Conservation (phyloP, 2,888 invertebrate genomes). For the Ectemnius cavifrons region DNA sequence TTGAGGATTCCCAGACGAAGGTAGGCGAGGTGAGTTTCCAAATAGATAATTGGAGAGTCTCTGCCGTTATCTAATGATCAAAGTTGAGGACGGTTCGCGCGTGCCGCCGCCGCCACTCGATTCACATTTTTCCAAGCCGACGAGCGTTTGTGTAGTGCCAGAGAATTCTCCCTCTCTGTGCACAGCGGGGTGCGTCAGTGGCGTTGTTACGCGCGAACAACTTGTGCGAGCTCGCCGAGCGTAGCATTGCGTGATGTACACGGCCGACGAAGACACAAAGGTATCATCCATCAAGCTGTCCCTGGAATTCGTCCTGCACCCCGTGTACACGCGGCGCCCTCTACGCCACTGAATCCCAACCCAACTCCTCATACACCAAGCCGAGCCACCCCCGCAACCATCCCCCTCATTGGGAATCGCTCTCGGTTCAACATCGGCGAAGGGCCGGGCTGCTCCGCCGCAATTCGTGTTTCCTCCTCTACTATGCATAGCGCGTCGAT, state of each 20-base stretch:
- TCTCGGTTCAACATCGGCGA: slow-evolving; percentile 10
- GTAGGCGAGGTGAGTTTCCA: too few relatives aligned
- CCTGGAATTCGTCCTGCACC: slow-evolving; percentile 51
- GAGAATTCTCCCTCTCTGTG: too few relatives aligned
- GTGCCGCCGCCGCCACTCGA: too few relatives aligned
- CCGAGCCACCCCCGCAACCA: neutral
- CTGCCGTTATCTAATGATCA: too few relatives aligned
- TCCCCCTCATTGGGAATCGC: slow-evolving; percentile 17
- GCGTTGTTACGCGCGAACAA: slow-evolving; percentile 12
- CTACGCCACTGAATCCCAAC: slow-evolving; percentile 17
- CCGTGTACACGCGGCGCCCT: slow-evolving; percentile 41
- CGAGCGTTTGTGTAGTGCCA: too few relatives aligned
- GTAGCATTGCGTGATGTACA: slow-evolving; percentile 18
- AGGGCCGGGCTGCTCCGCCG: slow-evolving; percentile 1
- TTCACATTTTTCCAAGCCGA: too few relatives aligned
- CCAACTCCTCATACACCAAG: slow-evolving; percentile 25
- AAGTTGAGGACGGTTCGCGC: too few relatives aligned
- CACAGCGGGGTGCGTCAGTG: neutral
- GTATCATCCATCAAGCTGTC: slow-evolving; percentile 64
- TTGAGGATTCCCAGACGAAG: too few relatives aligned
- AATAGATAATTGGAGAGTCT: too few relatives aligned
- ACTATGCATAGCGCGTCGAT: slow-evolving; percentile 39
- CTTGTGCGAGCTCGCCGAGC: slow-evolving; percentile 20
- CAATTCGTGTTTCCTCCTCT: slow-evolving; percentile 37
- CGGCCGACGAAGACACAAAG: slow-evolving; percentile 56